Evolutionary conservation across 2,113 vertebrate genomes (phyloP).

Genomic region (Papio anubis): DNA sequence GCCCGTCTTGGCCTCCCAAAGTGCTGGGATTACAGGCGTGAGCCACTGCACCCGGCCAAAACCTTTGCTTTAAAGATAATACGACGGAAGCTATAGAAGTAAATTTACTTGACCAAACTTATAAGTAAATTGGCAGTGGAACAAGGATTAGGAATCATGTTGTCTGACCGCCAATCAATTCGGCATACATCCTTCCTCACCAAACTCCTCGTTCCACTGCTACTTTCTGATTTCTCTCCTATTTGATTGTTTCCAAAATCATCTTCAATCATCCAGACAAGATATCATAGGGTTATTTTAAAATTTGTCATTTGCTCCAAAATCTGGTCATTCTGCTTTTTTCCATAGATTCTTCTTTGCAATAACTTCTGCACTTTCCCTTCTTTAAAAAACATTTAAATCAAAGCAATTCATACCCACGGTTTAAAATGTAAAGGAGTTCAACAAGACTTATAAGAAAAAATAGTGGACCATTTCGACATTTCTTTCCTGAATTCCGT

Average conservation of each 20-base stretch:
- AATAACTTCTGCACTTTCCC: neutral
- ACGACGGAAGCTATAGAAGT: neutral
- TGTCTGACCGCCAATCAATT: neutral
- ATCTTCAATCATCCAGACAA: neutral
- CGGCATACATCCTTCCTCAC: neutral
- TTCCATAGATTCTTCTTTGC: neutral
- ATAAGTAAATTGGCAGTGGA: neutral
- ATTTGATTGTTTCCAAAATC: neutral
- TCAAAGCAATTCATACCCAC: neutral
- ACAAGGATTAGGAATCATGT: neutral
- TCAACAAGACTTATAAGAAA: neutral
- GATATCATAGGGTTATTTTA: neutral
- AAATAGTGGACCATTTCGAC: neutral
- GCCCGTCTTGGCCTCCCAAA: too few relatives aligned
- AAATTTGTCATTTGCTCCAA: neutral
- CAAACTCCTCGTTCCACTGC: neutral
- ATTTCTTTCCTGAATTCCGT: slow-evolving; percentile 10
- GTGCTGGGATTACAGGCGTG: too few relatives aligned
- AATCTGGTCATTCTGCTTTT: neutral
- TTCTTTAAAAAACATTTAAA: neutral
- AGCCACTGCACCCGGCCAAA: neutral
- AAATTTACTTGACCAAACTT: neutral
- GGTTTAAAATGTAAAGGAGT: neutral
- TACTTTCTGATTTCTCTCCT: neutral
- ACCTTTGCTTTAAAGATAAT: neutral